Evolutionary conservation across 2,888 invertebrate genomes (phyloP).

Genomic region (Ecdyonurus torrentis): DNA sequence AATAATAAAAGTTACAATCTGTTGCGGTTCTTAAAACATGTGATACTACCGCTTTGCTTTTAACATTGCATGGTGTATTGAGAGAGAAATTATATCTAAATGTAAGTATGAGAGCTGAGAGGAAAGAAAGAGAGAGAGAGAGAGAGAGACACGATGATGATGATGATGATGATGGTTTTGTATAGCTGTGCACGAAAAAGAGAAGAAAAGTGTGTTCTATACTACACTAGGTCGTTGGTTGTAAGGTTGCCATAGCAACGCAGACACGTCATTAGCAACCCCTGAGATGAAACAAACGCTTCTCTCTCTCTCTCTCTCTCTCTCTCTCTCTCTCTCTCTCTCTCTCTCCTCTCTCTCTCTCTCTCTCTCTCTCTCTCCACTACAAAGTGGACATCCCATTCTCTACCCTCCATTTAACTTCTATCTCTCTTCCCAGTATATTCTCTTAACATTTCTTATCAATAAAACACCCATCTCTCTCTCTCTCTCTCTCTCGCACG

Average conservation of each 20-base stretch:
- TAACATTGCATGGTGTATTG: too few relatives aligned
- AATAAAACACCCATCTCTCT: not conserved
- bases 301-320: too few relatives aligned
- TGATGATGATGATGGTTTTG: not conserved
- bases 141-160: not conserved
- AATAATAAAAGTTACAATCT: too few relatives aligned
- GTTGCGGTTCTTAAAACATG: too few relatives aligned
- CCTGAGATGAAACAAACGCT: not conserved
- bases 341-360: too few relatives aligned
- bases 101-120: not conserved
- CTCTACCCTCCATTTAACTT: not conserved
- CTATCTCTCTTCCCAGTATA: not conserved
- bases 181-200: not conserved
- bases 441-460: not conserved
- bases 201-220: not conserved
- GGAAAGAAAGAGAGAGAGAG: not conserved
- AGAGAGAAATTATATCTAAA: too few relatives aligned
- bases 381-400: not conserved
- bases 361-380: not conserved
- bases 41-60: too few relatives aligned
- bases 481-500: not conserved
- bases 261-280: not conserved
- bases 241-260: not conserved
- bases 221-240: not conserved
- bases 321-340: too few relatives aligned